phyloP scores from a whole-genome alignment of 2,113 vertebrate genomes.

The Phasianus colchicus region DNA sequence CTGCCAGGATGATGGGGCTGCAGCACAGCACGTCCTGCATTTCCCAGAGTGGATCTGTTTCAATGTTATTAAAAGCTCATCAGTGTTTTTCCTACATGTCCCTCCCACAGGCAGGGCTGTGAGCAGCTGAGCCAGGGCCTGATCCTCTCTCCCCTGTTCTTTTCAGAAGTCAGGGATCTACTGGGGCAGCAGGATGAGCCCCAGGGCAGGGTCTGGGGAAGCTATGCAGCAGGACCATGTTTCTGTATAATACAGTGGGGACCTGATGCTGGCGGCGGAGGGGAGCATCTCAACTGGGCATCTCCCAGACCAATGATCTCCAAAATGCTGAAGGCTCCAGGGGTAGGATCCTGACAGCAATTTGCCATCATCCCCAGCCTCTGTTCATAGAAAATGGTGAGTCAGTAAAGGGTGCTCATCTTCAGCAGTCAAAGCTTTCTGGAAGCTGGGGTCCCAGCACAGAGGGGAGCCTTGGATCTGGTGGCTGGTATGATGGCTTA shows the following conservation, averaged over 20 bases:
- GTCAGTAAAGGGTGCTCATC: background rate
- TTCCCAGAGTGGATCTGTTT: background rate
- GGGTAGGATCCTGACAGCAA: background rate
- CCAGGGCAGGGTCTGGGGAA: background rate
- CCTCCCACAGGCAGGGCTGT: background rate
- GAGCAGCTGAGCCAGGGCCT: background rate
- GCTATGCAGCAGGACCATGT: rapidly evolving
- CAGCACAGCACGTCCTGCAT: rapidly evolving
- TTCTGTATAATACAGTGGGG: background rate
- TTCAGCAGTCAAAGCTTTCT: background rate
- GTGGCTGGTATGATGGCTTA: background rate
- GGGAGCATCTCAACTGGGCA: background rate
- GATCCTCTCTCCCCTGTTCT: background rate
- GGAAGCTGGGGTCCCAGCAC: background rate
- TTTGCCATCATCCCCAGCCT: background rate
- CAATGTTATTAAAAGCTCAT: background rate
- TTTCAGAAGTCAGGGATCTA: background rate
- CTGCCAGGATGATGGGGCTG: background rate
- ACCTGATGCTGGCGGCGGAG: background rate
- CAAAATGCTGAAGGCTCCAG: background rate
- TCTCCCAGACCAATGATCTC: background rate
- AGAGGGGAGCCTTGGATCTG: background rate
- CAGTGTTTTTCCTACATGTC: background rate
- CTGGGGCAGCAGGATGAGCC: background rate
- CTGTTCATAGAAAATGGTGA: background rate